Conservation (phyloP, 2,888 invertebrate species). For the Aphidoletes aphidimyza region DNA sequence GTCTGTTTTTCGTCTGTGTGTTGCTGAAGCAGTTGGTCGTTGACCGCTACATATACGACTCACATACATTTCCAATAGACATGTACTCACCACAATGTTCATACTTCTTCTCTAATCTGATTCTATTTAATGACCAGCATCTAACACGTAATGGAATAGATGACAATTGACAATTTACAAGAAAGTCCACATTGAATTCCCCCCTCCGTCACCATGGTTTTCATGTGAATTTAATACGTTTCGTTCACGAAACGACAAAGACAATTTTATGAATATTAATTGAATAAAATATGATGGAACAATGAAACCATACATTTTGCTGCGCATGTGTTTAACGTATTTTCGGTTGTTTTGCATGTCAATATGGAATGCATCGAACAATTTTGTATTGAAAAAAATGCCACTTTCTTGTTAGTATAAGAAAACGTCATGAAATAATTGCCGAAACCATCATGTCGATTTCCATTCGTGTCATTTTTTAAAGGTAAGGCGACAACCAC, state of each 20-base stretch:
- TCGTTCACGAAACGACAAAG: too few species aligned
- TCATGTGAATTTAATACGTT: background rate
- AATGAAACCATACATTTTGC: too few species aligned
- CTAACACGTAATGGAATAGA: background rate
- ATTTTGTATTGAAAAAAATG: background rate
- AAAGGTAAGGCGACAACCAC: background rate
- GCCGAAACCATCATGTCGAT: background rate
- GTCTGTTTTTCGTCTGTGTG: background rate
- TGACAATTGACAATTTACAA: conserved; percentile 1
- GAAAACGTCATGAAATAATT: background rate
- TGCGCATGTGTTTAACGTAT: too few species aligned
- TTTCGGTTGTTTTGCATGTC: background rate
- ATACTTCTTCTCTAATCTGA: background rate
- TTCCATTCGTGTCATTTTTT: background rate
- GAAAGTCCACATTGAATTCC: background rate
- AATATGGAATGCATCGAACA: background rate
- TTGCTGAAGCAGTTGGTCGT: background rate
- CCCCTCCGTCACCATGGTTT: background rate
- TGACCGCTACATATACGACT: background rate
- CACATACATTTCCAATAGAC: background rate
- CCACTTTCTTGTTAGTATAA: background rate
- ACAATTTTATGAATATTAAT: too few species aligned
- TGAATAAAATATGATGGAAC: too few species aligned
- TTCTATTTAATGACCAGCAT: conserved; percentile 30
- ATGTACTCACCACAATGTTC: background rate